Evolutionary conservation across 2,888 invertebrate genomes (phyloP), one percentile per base, ranked within the genome.

Genomic region (Selenia dentaria): DNA sequence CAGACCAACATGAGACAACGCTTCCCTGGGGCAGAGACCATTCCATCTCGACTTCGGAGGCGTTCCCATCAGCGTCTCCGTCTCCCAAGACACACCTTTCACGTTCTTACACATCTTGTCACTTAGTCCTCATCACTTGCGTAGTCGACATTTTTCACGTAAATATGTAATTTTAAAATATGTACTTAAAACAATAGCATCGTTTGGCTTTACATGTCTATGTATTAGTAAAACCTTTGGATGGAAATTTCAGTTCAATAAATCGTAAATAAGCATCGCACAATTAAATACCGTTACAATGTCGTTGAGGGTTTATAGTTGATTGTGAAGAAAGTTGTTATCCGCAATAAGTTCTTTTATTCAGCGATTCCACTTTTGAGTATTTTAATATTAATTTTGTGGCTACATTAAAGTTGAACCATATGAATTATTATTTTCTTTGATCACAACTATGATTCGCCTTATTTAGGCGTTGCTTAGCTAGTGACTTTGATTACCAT

Each of bases 1-100:
- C 51, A 96, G 87, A 31, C 95, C 96, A 38, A 95, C 86, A 64
- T 96, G 96, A 44, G 95, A 94, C 35, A 95, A 70, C 8, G 94
- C 93, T 9, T 92, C 92, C 73, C 95, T 93, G 35, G 95, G 91
- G 69, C 93, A 91, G 61, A 93, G 86, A 45, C 89, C 83, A 47
- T 88, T 86, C 92, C 92, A 91, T 76, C 87, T 70, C 1, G 78
- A 70, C 44, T 75, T 74, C 9, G 81, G 75, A 20, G 82, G 78
- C 1, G 74, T 67, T n/a, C 90, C 91, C 87, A 91, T 85, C 36
- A 91, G 65, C 18, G 90, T 80, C 69, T 91, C 91, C 41, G 88
- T 85, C 75, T 91, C 91, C 88, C 89, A 91, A 32, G 83, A 75
- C 49, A 91, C 85, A 44, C 68, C 80, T 51, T 86, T 88, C 51